Base-by-base conservation (phyloP, 2,888 invertebrate species). In the Drosophila kambysellisi region DNA sequence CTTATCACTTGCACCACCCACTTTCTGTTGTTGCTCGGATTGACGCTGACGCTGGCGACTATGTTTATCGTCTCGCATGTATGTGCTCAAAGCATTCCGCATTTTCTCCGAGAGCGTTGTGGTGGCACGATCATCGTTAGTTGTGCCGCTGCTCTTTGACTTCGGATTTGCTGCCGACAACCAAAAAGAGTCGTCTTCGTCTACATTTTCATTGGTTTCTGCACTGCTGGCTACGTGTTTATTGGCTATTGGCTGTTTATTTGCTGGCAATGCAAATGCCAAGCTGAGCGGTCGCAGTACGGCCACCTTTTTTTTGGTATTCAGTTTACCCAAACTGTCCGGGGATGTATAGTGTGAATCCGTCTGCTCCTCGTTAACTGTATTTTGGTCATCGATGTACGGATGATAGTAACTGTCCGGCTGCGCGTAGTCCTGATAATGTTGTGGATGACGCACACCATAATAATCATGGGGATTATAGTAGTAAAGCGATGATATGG, bases 31-130 rank as follows among this genome's bases (percentile, higher is more conserved):
- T 11, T 52, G 61, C 8, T 69, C 68, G 3, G 72, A 15, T 37
- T 82, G 71, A 7, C 81, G 80, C 48, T 88, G 85, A 0, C 83
- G 80, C 25, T 81, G 74, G 11, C 80, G 80, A 51, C 56, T 89
- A 3, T 32, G 59, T 4, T 12, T 35, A 75, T 87, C 81, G 58
- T 88, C 82, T 7, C 72, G 80, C 83, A 81, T 81, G 53, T 78
- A 85, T 20, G 79, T 57, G 46, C 82, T 80, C 2, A 90, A 62
- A n/a, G 74, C 65, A 79, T 82, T 90, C 32, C 87, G 88, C 62
- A 83, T 65, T 61, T 78, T 72, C 48, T 79, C 73, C 15, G 78
- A 81, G 63, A 77, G 66, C 4, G 35, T 29, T n/a, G 58, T 12
- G 5, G 41, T 29, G 9, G 15, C n/a, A 32, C 15, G 29, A 25